Base-by-base conservation (phyloP, 2,113 vertebrate species). In the Pseudopodoces humilis region DNA sequence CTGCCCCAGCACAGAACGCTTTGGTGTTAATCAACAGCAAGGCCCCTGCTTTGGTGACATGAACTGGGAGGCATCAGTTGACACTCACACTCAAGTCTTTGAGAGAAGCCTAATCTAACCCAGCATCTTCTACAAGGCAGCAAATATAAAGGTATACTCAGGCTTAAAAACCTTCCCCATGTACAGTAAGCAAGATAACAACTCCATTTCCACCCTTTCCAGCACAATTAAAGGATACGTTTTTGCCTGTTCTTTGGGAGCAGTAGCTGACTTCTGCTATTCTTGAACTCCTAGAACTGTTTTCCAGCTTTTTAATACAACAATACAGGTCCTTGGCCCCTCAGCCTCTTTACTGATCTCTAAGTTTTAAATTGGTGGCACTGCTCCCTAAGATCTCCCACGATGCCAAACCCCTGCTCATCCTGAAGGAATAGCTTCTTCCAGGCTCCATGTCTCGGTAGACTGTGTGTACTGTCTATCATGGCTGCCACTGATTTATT, bases 11-110 rank as follows among this genome's bases (percentile, higher is more conserved):
- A 58, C 1, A 28, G 3, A 19, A 13, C 0, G 2, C 19, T 13
- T 21, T 41, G 64, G 37, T 0, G 0, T 11, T 49, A 4, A 67
- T 5, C 47, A 43, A 16, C 19, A 59, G 24, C 35, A 35, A 11
- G 46, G 43, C 25, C 27, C 13, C 1, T 9, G 39, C 20, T 41
- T 44, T 5, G 4, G 43, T 35, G 31, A 59, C 2, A 1, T 0
- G 20, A 88, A 50, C 33, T 6, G 11, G 1, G 10, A 78, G 41
- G 35, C 47, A 52, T 15, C 87, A 78, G 17, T 14, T 49, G 53
- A 60, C 16, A 15, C 9, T 33, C 55, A n/a, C 3, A 50, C 11
- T 43, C 62, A 8, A 13, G 17, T 8, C 70, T 44, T 31, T 27
- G 19, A 3, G 1, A 94, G 62, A 25, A 55, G 30, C 23, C 67